Evolutionary conservation across 2,888 invertebrate genomes (phyloP), one percentile per base, ranked within the genome.

Genomic region (Melikaiella ostensackeni): DNA sequence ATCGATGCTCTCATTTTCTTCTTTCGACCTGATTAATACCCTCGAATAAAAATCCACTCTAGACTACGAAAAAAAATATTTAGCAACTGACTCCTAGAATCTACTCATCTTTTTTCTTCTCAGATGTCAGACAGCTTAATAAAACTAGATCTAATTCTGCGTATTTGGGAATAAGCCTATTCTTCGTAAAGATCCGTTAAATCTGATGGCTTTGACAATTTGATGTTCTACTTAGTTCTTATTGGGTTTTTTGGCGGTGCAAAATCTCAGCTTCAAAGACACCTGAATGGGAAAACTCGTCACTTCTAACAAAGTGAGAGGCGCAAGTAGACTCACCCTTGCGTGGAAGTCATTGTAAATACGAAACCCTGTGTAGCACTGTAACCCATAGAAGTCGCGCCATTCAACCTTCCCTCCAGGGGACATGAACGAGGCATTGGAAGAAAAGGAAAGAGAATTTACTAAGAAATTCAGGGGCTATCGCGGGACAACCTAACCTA

Each of bases 401-500:
- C 70, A 70, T 70, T 70, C 70, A 70, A 33, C 13, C 13, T 70
- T 70, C 16, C 70, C 70, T 50, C 50, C 46, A 4, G 30, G 50
- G 50, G 70, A 70, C n/a, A 33, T 70, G 33, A 50, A 70, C 46
- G 27, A 30, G 70, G 46, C 46, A 30, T 30, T 46, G 30, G 46
- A 70, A 46, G 46, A 66, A 66, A 46, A 46, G 66, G 50, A 50
- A 55, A 70, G 50, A 70, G 70, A 70, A 70, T 55, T 30, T 46
- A 70, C 70, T 55, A 30, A 70, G 70, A 70, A 70, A 70, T 70
- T 30, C 50, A 70, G 30, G 21, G 70, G 30, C 30, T 50, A 50
- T 70, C 50, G 70, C 27, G 7, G 50, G 50, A 46, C 21, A 35
- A 35, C 35, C 79, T 80, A 79, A 82, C 57, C 9, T 74, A 74